Percentiles rank a stretch among this genome's conserved stretches.
These are phyloP conservation scores for Macroglossus sobrinus DNA, from an alignment of 2,113 vertebrate species.

Conservation along the genomic window DNA sequence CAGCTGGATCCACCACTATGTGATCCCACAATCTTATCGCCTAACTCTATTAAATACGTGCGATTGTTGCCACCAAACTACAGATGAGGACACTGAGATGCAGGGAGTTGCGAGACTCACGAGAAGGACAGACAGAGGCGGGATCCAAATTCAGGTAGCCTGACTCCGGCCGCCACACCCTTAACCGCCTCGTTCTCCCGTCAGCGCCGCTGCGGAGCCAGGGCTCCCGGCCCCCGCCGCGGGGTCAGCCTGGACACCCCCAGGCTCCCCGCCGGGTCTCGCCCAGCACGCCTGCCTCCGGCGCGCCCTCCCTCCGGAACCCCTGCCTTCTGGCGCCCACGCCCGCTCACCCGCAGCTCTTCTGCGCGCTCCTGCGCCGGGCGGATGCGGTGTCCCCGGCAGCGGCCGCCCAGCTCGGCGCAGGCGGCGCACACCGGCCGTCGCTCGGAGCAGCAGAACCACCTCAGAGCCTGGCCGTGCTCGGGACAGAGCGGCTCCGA, in stretches of 20 bases:
- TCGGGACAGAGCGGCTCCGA: constrained; percentile 71
- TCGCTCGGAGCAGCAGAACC: constrained; percentile 86
- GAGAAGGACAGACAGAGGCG: not conserved
- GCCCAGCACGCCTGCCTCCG: not conserved
- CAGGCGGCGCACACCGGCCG: constrained; percentile 86
- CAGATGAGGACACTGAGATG: not conserved
- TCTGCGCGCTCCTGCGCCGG: constrained; percentile 82
- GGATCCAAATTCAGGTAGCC: not conserved
- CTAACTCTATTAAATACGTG: not conserved
- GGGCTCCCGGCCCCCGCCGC: fast-evolving
- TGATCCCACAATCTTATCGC: not conserved
- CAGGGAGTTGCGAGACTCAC: not conserved
- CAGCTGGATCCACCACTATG: not conserved
- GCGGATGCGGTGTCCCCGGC: constrained; percentile 84
- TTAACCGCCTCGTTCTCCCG: not conserved
- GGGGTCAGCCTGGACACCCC: not conserved
- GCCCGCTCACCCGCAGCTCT: constrained; percentile 84
- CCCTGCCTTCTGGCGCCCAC: not conserved
- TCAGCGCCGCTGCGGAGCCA: not conserved
- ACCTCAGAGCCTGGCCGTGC: constrained; percentile 81
- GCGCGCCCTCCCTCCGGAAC: not conserved
- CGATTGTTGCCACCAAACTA: not conserved
- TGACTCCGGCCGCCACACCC: not conserved
- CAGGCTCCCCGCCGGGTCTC: not conserved
- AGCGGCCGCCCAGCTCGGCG: constrained; percentile 77